Evolutionary conservation across 1,140 invertebrate genomes (phyloP).

Genomic region (Drosophila bocki): DNA sequence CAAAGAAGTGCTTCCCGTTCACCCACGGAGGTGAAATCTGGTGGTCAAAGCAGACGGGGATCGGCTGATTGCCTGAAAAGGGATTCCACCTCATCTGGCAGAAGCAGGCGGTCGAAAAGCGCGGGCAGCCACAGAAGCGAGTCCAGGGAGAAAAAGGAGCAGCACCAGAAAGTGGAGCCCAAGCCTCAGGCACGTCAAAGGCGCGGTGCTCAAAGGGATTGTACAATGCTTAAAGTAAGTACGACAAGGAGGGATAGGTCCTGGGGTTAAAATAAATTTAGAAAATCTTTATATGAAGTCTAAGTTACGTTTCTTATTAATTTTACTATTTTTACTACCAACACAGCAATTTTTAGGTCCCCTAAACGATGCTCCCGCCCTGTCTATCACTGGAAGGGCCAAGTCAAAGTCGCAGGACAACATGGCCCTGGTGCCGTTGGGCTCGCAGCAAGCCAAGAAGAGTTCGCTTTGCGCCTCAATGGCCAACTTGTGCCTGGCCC

Average conservation of each 20-base stretch:
- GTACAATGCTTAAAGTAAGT: constrained; percentile 71
- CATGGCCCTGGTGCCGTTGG: constrained; percentile 36
- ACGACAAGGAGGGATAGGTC: too few relatives aligned
- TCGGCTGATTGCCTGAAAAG: constrained; percentile 47
- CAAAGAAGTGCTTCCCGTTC: constrained; percentile 60
- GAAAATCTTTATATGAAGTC: neutral
- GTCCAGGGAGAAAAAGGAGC: constrained; percentile 23
- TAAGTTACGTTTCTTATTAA: neutral
- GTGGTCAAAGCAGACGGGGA: constrained; percentile 31
- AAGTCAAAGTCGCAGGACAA: constrained; percentile 71
- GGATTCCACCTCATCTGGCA: constrained; percentile 7
- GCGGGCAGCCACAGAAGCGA: constrained; percentile 58
- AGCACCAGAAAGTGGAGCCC: neutral
- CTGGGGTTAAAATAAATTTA: neutral
- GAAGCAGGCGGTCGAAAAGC: constrained; percentile 71
- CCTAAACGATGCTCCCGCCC: constrained; percentile 30
- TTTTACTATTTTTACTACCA: neutral
- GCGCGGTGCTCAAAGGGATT: constrained; percentile 55
- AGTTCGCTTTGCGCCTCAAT: constrained; percentile 67
- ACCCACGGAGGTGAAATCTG: constrained; percentile 33
- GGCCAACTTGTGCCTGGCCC: constrained; percentile 78
- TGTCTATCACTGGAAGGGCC: constrained; percentile 48
- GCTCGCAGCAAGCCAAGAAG: constrained; percentile 3
- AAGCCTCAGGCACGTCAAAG: constrained; percentile 12
- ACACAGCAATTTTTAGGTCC: constrained; percentile 38